Evolutionary conservation across 1,140 invertebrate species (phyloP).

Genomic region (Scaptomyza graminum): DNA sequence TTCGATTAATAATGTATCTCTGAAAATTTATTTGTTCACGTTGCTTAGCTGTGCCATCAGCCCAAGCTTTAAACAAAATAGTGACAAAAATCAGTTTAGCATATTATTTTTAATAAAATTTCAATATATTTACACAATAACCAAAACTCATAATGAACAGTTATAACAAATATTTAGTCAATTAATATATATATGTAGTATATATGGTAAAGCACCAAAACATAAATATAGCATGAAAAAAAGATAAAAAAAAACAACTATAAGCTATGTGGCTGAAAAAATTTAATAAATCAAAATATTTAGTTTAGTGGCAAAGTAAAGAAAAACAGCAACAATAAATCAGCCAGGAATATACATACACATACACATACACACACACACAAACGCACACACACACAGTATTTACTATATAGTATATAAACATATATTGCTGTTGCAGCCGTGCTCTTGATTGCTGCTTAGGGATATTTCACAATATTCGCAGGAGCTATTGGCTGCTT

Average conservation of each 20-base stretch:
- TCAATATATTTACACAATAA: slow-evolving; percentile 61
- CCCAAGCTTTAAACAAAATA: no score
- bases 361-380: neutral
- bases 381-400: slow-evolving; percentile 1
- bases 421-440: neutral
- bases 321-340: slow-evolving; percentile 8
- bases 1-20: no score
- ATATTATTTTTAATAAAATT: slow-evolving; percentile 25
- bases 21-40: no score
- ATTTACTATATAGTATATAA: neutral
- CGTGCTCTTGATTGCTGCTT: slow-evolving; percentile 28
- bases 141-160: slow-evolving; percentile 34
- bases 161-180: slow-evolving; percentile 28
- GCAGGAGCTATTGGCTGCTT: slow-evolving; percentile 44
- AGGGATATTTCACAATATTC: slow-evolving; percentile 77
- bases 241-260: slow-evolving; percentile 23
- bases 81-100: no score
- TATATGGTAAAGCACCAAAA: slow-evolving; percentile 34
- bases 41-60: no score
- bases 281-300: slow-evolving; percentile 5
- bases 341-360: neutral
- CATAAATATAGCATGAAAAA: slow-evolving; percentile 6
- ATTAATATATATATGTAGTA: slow-evolving; percentile 1
- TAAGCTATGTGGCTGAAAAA: slow-evolving; percentile 4
- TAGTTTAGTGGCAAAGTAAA: neutral